Evolutionary conservation across 2,113 vertebrate species (phyloP).

Genomic region (Litocranius walleri): DNA sequence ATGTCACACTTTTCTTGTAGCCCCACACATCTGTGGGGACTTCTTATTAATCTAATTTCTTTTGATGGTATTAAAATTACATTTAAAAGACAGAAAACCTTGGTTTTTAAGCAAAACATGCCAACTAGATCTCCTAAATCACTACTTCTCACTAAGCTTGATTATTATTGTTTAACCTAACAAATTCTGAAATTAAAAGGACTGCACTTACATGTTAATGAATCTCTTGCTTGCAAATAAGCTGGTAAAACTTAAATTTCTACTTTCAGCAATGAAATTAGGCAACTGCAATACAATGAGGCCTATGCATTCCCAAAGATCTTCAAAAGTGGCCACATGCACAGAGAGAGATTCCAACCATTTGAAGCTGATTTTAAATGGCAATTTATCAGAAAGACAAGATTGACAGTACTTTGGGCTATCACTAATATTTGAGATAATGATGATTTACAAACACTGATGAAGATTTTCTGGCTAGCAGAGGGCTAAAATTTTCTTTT

Average conservation of each 20-base stretch:
- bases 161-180: conserved; percentile 8
- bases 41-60: neutral
- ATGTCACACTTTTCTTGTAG: neutral
- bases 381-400: conserved; percentile 8
- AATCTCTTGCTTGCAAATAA: conserved; percentile 9
- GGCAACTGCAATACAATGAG: neutral
- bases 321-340: neutral
- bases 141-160: neutral
- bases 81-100: neutral
- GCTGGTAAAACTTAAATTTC: conserved; percentile 29
- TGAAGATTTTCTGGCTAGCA: neutral
- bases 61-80: conserved; percentile 18
- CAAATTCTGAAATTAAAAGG: neutral
- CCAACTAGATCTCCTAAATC: neutral
- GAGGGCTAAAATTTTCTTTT: neutral
- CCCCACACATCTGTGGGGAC: neutral
- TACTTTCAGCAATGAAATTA: conserved; percentile 26
- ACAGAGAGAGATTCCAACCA: neutral
- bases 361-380: conserved; percentile 1
- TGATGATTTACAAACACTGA: neutral
- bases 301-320: neutral
- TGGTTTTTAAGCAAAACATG: conserved; percentile 16
- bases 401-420: neutral
- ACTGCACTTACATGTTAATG: neutral
- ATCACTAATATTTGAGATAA: neutral